These are phyloP conservation scores for Thaumetopoea pityocampa DNA, from an alignment of 1,140 invertebrate genomes.

Conservation along the genomic window DNA sequence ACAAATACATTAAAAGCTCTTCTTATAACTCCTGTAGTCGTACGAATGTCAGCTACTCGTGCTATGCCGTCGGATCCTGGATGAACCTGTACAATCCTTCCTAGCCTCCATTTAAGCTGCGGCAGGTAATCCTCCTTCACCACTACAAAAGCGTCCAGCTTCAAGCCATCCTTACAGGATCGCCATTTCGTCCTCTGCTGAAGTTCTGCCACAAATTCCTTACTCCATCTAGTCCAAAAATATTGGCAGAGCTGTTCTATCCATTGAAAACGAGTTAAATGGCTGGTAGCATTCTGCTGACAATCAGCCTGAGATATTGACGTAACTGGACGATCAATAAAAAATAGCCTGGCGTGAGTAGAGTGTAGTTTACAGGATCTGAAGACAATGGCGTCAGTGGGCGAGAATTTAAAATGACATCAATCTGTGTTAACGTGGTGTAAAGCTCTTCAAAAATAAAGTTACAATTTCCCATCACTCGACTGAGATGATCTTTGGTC, in stretches of 20 bases:
- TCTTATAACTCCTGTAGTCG: slow-evolving; percentile 5
- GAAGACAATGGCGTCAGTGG: slow-evolving; percentile 27
- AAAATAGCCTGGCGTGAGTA: slow-evolving; percentile 44
- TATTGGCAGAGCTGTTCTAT: slow-evolving; percentile 13
- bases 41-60: slow-evolving; percentile 14
- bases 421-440: slow-evolving; percentile 14
- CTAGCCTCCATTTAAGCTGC: neutral
- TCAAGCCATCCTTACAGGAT: neutral
- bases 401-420: too few relatives aligned
- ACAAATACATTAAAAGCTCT: slow-evolving; percentile 11
- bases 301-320: slow-evolving; percentile 7
- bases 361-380: slow-evolving; percentile 26
- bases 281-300: neutral
- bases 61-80: slow-evolving; percentile 15
- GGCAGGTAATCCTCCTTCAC: slow-evolving; percentile 2
- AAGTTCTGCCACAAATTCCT: neutral
- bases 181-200: slow-evolving; percentile 1
- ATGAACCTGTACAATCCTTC: neutral
- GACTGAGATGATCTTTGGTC: slow-evolving; percentile 22
- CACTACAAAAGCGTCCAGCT: neutral
- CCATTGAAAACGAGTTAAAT: slow-evolving; percentile 10
- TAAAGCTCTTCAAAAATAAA: slow-evolving; percentile 21
- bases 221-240: slow-evolving; percentile 1
- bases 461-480: slow-evolving; percentile 23
- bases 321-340: slow-evolving; percentile 36